phyloP scores from a whole-genome alignment of 1,140 invertebrate genomes.

The Paracyclopina nana region DNA sequence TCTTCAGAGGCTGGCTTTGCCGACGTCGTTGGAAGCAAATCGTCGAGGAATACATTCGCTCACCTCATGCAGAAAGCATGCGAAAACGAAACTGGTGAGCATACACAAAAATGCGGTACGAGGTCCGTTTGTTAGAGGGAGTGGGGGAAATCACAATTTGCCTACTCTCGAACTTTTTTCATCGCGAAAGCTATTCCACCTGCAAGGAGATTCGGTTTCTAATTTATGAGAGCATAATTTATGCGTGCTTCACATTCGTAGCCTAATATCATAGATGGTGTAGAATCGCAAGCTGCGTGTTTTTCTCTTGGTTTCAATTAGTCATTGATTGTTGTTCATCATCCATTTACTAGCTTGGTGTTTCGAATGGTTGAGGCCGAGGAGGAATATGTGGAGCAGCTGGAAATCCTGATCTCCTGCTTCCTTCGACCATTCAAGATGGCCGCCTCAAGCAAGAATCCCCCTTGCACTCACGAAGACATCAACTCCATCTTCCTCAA shows the following conservation, averaged over 20 bases:
- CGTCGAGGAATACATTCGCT: conserved; percentile 83
- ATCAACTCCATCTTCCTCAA: conserved; percentile 89
- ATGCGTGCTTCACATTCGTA: too few relatives aligned
- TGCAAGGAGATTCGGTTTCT: too few relatives aligned
- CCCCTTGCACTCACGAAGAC: conserved; percentile 78
- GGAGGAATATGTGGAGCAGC: conserved; percentile 75
- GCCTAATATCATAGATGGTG: too few relatives aligned
- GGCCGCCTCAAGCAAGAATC: conserved; percentile 74
- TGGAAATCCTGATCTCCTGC: conserved; percentile 75
- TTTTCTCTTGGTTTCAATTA: too few relatives aligned
- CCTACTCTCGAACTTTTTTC: too few relatives aligned
- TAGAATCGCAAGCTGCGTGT: too few relatives aligned
- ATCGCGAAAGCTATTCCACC: too few relatives aligned
- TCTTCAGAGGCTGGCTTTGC: conserved; percentile 82
- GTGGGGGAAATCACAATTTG: too few relatives aligned
- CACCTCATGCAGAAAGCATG: conserved; percentile 83
- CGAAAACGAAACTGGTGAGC: conserved; percentile 63
- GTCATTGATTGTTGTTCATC: background rate
- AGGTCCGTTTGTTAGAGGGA: too few relatives aligned
- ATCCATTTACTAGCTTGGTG: conserved; percentile 37
- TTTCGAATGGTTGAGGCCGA: conserved; percentile 80
- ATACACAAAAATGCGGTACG: too few relatives aligned
- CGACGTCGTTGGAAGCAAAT: conserved; percentile 86
- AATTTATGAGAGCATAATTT: too few relatives aligned
- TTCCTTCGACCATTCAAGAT: conserved; percentile 73